Evolutionary conservation across 2,113 vertebrate genomes (phyloP).

Genomic region (Nibea albiflora): DNA sequence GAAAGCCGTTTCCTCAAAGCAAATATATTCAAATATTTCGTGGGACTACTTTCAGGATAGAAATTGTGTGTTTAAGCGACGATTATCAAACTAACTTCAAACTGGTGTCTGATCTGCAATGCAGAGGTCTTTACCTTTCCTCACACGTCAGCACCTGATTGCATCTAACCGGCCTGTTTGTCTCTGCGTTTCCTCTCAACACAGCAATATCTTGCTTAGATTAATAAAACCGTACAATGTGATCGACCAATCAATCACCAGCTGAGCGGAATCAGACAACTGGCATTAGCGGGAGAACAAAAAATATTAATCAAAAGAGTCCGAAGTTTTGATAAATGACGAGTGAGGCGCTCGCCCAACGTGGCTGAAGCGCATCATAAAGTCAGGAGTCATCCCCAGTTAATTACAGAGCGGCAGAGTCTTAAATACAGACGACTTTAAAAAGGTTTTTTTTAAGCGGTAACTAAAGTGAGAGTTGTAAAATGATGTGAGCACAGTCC

Average conservation of each 20-base stretch:
- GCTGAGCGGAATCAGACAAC: slow-evolving; percentile 3
- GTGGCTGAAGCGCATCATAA: neutral
- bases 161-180: neutral
- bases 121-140: too few species aligned
- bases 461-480: slow-evolving; percentile 18
- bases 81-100: slow-evolving; percentile 9
- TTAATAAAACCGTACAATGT: slow-evolving; percentile 4
- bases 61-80: neutral
- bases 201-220: neutral
- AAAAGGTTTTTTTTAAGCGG: slow-evolving; percentile 13
- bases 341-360: neutral
- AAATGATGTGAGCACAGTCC: slow-evolving; percentile 21
- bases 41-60: neutral
- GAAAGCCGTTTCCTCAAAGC: neutral
- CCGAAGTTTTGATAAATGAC: neutral
- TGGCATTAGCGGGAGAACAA: neutral
- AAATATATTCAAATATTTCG: neutral
- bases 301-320: neutral
- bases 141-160: neutral
- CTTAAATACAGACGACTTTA: neutral
- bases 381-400: neutral
- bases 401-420: neutral
- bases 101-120: neutral
- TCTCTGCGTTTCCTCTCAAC: neutral
- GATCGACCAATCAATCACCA: slow-evolving; percentile 22